phyloP scores from a whole-genome alignment of 2,797 vertebrate genomes.

The Pipistrellus kuhlii region DNA sequence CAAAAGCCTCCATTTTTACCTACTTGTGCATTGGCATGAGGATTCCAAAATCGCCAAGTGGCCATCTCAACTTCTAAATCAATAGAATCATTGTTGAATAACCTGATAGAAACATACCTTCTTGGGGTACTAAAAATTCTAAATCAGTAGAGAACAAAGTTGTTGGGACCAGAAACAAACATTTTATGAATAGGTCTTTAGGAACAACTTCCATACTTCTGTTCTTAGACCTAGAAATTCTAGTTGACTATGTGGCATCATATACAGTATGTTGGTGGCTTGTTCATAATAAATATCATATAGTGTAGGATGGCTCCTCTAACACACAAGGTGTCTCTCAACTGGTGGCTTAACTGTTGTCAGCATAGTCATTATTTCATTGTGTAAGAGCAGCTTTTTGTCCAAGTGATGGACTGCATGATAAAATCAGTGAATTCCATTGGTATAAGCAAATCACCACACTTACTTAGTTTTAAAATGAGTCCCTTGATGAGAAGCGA shows the following conservation, averaged over 20 bases:
- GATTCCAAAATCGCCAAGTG: background rate
- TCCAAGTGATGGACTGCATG: background rate
- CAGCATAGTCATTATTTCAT: background rate
- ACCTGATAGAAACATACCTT: background rate
- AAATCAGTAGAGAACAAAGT: background rate
- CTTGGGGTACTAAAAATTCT: background rate
- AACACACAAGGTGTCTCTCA: slow-evolving; percentile 1
- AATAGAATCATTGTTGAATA: slow-evolving; percentile 11
- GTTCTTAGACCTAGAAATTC: background rate
- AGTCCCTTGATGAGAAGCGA: slow-evolving; percentile 7
- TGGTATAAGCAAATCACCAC: background rate
- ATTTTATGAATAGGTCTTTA: slow-evolving; percentile 31
- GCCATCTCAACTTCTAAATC: slow-evolving; percentile 17
- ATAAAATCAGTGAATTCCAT: slow-evolving; percentile 18
- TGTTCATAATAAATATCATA: background rate
- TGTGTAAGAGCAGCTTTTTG: background rate
- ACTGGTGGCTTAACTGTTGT: background rate
- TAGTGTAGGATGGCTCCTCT: background rate
- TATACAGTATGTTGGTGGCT: background rate
- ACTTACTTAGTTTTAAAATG: slow-evolving; percentile 18
- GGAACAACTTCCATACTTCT: slow-evolving; percentile 10
- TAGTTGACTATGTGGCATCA: background rate
- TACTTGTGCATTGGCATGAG: background rate
- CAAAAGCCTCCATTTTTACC: background rate
- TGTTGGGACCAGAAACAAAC: background rate